Evolutionary conservation across 1,140 invertebrate species (phyloP), one percentile per base, ranked within the genome.

Genomic region (Diorhabda carinulata): DNA sequence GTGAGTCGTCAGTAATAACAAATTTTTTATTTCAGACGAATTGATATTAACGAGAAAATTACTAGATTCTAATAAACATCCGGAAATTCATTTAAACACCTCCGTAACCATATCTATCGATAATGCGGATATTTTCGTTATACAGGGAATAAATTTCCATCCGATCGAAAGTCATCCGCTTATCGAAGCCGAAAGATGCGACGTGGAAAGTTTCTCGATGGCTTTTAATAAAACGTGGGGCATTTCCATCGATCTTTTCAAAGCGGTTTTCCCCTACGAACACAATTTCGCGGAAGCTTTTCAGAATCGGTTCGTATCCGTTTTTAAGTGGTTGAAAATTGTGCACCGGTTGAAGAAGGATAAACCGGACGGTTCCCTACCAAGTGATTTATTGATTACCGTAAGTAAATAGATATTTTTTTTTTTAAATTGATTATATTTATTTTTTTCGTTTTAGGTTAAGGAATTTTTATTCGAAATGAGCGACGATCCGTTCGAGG

Each of bases 401-500:
- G 92, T 94, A 80, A 81, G 71, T 78, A 10, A 41, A 59, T 41
- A 59, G 57, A 10, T 7, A 59, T 67, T 5, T 10, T 57, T n/a
- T 43, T 66, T 47, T 57, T 25, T 78, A 10, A 41, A 59, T 41
- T 7, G 57, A 10, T 7, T 7, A 67, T 5, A 45, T 57, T 40
- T 43, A 52, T 52, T 52, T 52, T 6, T 6, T 52, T 52, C n/a
- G 47, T 52, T 52, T 52, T 71, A 92, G 90, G 86, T 93, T 25
- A 91, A 92, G 79, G 91, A 92, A 74, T 90, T 96, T 78, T 79
- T 91, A 3, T 89, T 99, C 67, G 94, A 98, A 84, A 89, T 99
- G 80, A 92, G 91, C 72, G 98, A 99, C 81, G 97, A 99, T 89
- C 96, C 96, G 2, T 99, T 99, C 80, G 97, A 99, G 84, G 95